phyloP scores from a whole-genome alignment of 2,797 vertebrate species.

The Pantherophis alleghaniensis region DNA sequence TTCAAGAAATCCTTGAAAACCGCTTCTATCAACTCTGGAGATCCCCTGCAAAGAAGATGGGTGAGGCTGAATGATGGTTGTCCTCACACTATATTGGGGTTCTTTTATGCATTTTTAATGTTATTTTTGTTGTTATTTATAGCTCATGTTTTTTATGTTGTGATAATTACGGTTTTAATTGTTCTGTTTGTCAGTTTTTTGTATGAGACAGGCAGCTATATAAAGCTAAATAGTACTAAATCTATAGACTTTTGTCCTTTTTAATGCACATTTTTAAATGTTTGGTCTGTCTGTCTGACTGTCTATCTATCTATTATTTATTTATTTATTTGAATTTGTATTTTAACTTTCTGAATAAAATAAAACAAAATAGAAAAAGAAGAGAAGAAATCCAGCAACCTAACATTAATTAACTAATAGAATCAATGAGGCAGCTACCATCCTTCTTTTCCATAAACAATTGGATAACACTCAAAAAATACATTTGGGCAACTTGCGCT shows the following conservation, averaged over 20 bases:
- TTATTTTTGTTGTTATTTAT: not conserved
- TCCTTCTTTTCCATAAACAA: not conserved
- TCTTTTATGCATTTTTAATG: not conserved
- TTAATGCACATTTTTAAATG: not conserved
- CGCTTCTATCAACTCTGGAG: not conserved
- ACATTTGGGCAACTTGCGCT: not conserved
- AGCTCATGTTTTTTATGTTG: not conserved
- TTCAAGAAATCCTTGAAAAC: not conserved
- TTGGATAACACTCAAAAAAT: not conserved
- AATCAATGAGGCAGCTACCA: not conserved
- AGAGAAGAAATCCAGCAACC: not conserved
- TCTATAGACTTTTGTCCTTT: not conserved
- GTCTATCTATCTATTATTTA: no score
- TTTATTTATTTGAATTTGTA: not conserved
- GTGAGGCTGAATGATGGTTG: not conserved
- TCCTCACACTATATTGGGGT: not conserved
- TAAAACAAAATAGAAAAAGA: not conserved
- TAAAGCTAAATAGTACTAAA: not conserved
- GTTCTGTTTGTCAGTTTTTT: not conserved
- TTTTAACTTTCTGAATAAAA: not conserved
- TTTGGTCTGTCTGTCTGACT: not conserved
- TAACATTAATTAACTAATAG: not conserved
- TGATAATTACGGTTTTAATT: not conserved
- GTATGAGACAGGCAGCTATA: not conserved
- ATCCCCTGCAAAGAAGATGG: not conserved